Base-by-base conservation (phyloP, 2,113 vertebrate genomes). In the Cyprinodon variegatus region DNA sequence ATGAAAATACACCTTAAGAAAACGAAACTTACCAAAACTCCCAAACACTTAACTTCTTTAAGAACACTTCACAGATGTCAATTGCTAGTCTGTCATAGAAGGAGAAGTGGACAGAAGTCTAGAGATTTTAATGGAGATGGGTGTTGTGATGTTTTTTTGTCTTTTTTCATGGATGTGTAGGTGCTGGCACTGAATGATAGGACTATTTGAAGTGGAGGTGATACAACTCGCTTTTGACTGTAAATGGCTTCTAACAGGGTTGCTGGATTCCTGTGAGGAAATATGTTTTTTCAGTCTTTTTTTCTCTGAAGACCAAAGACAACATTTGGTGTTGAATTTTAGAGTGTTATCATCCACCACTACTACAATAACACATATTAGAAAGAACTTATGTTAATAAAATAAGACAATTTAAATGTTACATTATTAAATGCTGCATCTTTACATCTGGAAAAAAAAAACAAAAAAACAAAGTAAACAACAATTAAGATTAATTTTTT, bases 161-260 rank as follows among this genome's bases (percentile, higher is more conserved):
- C 71, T 80, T 86, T 79, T 75, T 7, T 11, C 78, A 76, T 83
- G 79, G 80, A 68, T 40, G 72, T 36, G 74, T 63, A 67, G 78
- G n/a, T 83, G 72, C 86, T 90, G 86, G 79, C 73, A 59, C 69
- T 64, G 75, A 5, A 7, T 72, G 88, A 90, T 87, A 87, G 87
- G 81, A 61, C 43, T 77, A 76, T 86, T 82, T 78, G 82, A 78
- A 60, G 72, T 78, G 76, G 74, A 85, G 74, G 74, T 72, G 81
- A 87, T 78, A 38, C 38, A 36, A 72, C 72, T 81, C 77, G 37
- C 53, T 50, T 70, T 65, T 36, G 59, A 78, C 72, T 74, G 78
- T 68, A 77, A 74, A 79, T 57, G 43, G 61, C 53, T 75, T 76
- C 20, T 76, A 11, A 7, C 63, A 69, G 50, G 75, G 48, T 65